phyloP scores from a whole-genome alignment of 1,140 invertebrate species.

The Achatina immaculata region DNA sequence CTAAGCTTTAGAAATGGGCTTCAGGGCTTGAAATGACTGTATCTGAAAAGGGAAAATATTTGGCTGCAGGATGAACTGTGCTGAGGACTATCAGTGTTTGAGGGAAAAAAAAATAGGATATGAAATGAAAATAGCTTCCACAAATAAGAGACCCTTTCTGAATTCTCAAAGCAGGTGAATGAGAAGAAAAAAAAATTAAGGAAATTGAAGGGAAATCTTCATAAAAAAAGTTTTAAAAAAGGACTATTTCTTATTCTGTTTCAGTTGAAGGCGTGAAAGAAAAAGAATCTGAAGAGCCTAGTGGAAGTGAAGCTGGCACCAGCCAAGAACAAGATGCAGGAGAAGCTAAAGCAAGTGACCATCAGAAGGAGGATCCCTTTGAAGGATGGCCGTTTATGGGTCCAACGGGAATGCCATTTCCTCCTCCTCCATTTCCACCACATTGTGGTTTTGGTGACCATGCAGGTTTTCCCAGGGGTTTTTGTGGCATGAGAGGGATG shows the following conservation, averaged over 20 bases:
- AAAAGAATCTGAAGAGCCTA: neutral
- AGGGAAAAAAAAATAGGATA: no score
- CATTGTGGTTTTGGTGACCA: neutral
- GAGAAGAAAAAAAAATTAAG: no score
- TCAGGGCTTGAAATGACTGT: no score
- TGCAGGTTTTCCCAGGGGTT: neutral
- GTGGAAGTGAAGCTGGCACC: neutral
- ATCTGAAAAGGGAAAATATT: no score
- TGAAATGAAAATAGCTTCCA: no score
- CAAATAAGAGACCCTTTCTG: no score
- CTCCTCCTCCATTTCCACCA: neutral
- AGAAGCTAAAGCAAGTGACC: neutral
- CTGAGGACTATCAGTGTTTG: no score
- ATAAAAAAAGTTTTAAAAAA: no score
- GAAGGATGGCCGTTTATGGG: neutral
- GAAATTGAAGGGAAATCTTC: no score
- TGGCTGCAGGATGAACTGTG: no score
- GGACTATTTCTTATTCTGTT: neutral
- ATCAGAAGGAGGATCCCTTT: neutral
- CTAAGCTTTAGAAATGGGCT: no score
- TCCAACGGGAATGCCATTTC: neutral
- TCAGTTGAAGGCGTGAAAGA: constrained; percentile 16
- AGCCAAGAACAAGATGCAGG: neutral
- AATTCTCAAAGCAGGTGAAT: no score
- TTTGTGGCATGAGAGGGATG: neutral